These are phyloP conservation scores for Cyclina sinensis DNA, from an alignment of 1,140 invertebrate species.

Conservation along the genomic window DNA sequence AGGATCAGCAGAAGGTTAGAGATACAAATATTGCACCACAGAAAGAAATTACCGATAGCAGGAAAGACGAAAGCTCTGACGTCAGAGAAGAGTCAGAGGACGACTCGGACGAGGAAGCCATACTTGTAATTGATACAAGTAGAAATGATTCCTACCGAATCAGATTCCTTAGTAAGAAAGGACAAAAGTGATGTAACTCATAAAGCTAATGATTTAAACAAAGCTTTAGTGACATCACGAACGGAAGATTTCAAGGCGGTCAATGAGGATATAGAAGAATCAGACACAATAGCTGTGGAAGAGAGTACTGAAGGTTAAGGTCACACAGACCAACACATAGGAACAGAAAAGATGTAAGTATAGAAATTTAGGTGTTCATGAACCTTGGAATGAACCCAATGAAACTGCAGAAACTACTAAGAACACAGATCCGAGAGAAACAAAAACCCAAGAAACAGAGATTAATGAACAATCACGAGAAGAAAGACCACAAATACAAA, in stretches of 20 bases:
- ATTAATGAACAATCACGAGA: no score
- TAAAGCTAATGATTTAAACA: background rate
- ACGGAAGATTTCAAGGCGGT: no score
- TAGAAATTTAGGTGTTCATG: no score
- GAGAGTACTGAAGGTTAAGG: background rate
- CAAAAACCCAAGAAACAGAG: no score
- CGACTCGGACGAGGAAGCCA: background rate
- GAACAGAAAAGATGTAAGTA: background rate
- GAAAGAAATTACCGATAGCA: background rate
- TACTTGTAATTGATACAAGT: no score
- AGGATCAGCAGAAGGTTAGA: no score
- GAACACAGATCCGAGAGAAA: no score
- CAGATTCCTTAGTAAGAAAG: no score
- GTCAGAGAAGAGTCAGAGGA: background rate
- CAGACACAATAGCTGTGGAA: background rate
- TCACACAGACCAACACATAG: background rate
- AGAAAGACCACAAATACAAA: no score
- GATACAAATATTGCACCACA: background rate
- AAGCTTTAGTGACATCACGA: no score
- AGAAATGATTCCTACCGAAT: background rate
- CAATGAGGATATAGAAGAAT: background rate
- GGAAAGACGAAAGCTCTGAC: background rate
- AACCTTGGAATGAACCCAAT: no score
- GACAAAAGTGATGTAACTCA: background rate
- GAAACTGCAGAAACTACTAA: no score